phyloP scores from a whole-genome alignment of 2,888 invertebrate genomes.

The Ennomos erosarius region DNA sequence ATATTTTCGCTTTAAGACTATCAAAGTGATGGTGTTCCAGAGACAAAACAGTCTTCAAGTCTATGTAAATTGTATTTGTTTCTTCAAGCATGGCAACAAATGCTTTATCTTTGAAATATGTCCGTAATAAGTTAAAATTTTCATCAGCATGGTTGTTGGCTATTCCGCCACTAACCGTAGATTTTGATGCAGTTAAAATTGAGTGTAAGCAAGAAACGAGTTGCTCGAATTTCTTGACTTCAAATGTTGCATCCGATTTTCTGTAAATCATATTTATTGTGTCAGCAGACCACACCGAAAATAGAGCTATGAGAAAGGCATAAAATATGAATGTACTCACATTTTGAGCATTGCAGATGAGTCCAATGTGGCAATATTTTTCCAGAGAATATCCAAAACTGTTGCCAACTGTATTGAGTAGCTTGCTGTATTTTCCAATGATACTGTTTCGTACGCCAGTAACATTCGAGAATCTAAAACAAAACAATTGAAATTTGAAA shows the following conservation, averaged over 20 bases:
- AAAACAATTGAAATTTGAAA: conserved; percentile 4
- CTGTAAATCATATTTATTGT: conserved; percentile 49
- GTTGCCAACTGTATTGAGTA: conserved; percentile 77
- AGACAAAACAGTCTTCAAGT: conserved; percentile 39
- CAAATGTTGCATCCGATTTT: conserved; percentile 63
- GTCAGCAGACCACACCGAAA: conserved; percentile 8
- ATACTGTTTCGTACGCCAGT: conserved; percentile 70
- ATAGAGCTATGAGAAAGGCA: neutral
- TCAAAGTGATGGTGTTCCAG: conserved; percentile 26
- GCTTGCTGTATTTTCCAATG: conserved; percentile 79
- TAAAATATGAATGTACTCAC: conserved; percentile 57
- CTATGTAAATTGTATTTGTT: conserved; percentile 50
- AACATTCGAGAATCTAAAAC: conserved; percentile 60
- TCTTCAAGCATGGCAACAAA: conserved; percentile 50
- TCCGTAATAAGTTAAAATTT: conserved; percentile 16
- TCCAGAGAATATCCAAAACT: conserved; percentile 86
- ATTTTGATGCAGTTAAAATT: conserved; percentile 26
- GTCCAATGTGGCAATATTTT: conserved; percentile 83
- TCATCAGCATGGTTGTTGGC: conserved; percentile 1
- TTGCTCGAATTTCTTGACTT: conserved; percentile 66
- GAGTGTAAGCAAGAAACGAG: conserved; percentile 55
- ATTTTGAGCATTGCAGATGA: conserved; percentile 70
- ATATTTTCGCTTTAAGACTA: conserved; percentile 51
- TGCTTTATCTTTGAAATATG: conserved; percentile 50
- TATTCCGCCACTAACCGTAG: neutral